phyloP scores from a whole-genome alignment of 2,888 invertebrate species.

The Steinernema scapterisci region DNA sequence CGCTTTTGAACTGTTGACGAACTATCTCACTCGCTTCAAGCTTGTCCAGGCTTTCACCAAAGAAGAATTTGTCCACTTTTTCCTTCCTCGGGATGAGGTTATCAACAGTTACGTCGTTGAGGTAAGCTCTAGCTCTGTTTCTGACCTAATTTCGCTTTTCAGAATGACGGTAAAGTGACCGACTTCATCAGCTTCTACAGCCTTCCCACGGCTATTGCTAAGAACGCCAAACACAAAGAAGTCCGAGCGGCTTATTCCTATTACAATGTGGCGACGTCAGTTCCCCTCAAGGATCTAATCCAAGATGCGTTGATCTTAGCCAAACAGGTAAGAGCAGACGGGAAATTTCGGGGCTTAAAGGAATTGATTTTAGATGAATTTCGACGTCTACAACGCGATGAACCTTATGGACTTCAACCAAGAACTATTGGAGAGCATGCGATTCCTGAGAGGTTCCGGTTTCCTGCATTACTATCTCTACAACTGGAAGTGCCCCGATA shows the following conservation, averaged over 20 bases:
- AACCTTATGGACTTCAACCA: constrained; percentile 95
- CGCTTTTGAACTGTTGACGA: constrained; percentile 68
- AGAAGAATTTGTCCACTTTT: constrained; percentile 96
- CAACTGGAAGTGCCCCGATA: constrained; percentile 97
- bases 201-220: constrained; percentile 96
- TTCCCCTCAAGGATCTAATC: constrained; percentile 88
- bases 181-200: constrained; percentile 98
- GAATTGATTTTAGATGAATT: constrained; percentile 79
- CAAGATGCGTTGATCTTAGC: constrained; percentile 94
- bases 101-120: constrained; percentile 94
- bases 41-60: constrained; percentile 86
- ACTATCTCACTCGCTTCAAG: constrained; percentile 85
- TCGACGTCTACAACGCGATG: constrained; percentile 98
- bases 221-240: constrained; percentile 92
- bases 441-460: constrained; percentile 98
- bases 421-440: constrained; percentile 84
- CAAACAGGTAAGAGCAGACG: constrained; percentile 80
- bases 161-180: constrained; percentile 67
- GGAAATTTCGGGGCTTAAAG: no score
- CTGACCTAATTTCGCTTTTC: not conserved
- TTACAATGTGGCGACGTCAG: constrained; percentile 88
- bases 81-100: constrained; percentile 85
- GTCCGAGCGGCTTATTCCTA: constrained; percentile 95
- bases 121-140: constrained; percentile 62
- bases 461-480: constrained; percentile 99